Evolutionary conservation across 2,888 invertebrate species (phyloP), one percentile per base, ranked within the genome.

Genomic region (Eupithecia tripunctaria): DNA sequence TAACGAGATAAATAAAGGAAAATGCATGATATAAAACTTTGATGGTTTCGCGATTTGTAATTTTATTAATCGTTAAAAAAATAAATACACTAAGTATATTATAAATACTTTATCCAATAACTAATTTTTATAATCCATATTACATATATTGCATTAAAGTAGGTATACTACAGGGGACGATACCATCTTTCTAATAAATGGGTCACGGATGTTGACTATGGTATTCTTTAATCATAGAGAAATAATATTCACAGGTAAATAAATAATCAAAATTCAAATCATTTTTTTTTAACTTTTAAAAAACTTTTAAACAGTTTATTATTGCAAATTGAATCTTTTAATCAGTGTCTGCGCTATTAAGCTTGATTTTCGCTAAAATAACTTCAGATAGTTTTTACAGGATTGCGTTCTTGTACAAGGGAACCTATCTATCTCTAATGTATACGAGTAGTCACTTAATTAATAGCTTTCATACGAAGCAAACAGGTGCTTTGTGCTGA

Each of bases 401-500:
- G 36, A 36, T 36, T 41, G 41, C 15, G 41, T n/a, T 7, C 10
- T 25, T 25, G 12, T 25, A 56, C 56, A 25, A 56, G 25, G 21
- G 56, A 56, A 56, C 56, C 25, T 56, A 25, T 64, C 6, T 38
- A 38, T 21, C 32, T 43, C 65, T 70, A 64, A 56, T 72, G 15
- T 68, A 68, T 75, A 62, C n/a, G n/a, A n/a, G n/a, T n/a, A n/a
- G 67, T 29, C 41, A 70, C 62, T 64, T 75, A 76, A 78, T 76
- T 69, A 78, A 76, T 74, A 74, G 75, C 75, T 64, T 75, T 76
- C 67, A 60, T 47, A 71, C 62, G 51, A 71, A 71, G 74, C 75
- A 77, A 78, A 76, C 75, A 77, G 73, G 70, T 66, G 68, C 78
- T 72, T 75, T 78, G 73, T 69, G 71, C 74, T 51, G 21, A 65